Evolutionary conservation across 2,797 vertebrate species (phyloP).

Genomic region (Betta splendens): DNA sequence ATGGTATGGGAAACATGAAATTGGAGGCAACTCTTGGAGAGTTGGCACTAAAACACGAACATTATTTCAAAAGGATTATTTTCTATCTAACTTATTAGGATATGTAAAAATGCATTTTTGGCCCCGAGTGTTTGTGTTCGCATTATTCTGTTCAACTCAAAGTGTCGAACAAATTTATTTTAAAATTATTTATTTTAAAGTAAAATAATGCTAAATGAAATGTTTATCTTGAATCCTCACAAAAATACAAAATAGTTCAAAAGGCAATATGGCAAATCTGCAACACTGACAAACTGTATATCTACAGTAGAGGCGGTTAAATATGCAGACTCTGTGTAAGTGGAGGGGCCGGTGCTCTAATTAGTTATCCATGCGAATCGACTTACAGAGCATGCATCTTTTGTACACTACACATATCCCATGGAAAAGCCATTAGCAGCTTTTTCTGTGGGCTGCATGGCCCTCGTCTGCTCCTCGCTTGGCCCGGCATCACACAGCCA

Average conservation of each 20-base stretch:
- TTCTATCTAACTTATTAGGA: constrained; percentile 29
- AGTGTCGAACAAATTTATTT: too few relatives aligned
- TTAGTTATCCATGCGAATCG: constrained; percentile 76
- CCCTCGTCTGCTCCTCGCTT: constrained; percentile 44
- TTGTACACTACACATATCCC: constrained; percentile 51
- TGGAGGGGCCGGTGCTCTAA: constrained; percentile 73
- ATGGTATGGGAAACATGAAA: too few relatives aligned
- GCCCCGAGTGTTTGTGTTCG: constrained; percentile 10
- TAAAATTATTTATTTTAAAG: too few relatives aligned
- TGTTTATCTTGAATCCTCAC: constrained; percentile 52
- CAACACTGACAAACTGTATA: constrained; percentile 21
- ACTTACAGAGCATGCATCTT: constrained; percentile 65
- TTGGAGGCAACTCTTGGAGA: too few relatives aligned
- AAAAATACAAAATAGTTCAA: constrained; percentile 39
- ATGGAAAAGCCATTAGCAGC: constrained; percentile 37
- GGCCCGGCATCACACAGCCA: constrained; percentile 61
- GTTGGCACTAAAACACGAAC: too few relatives aligned
- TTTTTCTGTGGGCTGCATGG: constrained; percentile 26
- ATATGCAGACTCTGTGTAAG: constrained; percentile 60
- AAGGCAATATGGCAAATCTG: constrained; percentile 29
- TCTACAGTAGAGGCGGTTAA: constrained; percentile 49
- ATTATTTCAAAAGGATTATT: constrained; percentile 11
- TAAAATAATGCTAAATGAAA: constrained; percentile 40
- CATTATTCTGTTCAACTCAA: neutral
- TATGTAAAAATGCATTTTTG: constrained; percentile 14